Conservation (phyloP, 2,888 invertebrate genomes). For the Pterobdella sp. region DNA sequence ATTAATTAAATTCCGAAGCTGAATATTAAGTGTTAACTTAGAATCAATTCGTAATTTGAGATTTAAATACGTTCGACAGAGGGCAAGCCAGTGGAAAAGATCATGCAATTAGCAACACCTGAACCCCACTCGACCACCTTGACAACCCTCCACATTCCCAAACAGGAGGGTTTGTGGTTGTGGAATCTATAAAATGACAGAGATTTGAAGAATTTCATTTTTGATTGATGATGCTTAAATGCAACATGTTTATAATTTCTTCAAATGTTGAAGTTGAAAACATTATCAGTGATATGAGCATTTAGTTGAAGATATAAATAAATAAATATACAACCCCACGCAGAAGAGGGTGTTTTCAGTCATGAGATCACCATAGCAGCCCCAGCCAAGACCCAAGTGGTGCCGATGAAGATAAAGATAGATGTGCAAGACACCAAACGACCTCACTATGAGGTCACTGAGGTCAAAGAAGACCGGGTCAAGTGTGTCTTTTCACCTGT, state of each 20-base stretch:
- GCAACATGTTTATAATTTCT: background rate
- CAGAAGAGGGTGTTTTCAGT: background rate
- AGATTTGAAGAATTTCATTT: background rate
- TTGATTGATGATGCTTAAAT: background rate
- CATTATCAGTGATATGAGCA: background rate
- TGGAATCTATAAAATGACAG: too few relatives aligned
- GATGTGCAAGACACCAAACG: background rate
- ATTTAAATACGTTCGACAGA: too few relatives aligned
- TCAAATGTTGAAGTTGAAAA: background rate
- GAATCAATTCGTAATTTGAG: too few relatives aligned
- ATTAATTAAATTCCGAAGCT: too few relatives aligned
- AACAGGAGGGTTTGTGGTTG: background rate
- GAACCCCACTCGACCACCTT: background rate
- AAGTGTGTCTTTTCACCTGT: background rate
- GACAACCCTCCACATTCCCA: background rate
- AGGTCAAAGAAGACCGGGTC: background rate
- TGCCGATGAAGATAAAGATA: slow-evolving; percentile 2
- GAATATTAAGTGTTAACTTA: too few relatives aligned
- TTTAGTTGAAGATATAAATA: too few relatives aligned
- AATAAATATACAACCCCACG: background rate
- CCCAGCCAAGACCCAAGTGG: background rate
- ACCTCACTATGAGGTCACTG: background rate
- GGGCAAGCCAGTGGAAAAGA: background rate
- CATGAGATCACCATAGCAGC: slow-evolving; percentile 9
- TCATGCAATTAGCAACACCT: background rate